Base-by-base conservation (phyloP, 2,888 invertebrate species). In the Leptura quadrifasciata region DNA sequence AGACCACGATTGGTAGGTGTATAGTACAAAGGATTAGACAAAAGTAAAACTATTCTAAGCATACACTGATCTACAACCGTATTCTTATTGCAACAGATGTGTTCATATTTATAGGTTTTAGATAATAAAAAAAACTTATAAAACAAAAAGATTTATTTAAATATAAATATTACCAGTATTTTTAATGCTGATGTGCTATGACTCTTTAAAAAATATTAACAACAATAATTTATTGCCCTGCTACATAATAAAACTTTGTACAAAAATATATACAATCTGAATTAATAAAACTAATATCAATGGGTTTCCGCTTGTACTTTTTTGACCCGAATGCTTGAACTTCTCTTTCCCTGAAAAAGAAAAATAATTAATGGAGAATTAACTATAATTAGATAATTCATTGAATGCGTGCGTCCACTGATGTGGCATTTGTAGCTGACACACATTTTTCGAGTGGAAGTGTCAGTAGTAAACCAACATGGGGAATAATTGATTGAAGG, bases 331-430 rank as follows among this genome's bases (percentile, higher is more conserved):
- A 54, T 72, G 74, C 63, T 76, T 80, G 54, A 82, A 84, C 76
- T 82, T 85, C 55, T 79, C 78, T 79, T 81, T 84, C 84, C 84
- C 85, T 85, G 76, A 60, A 83, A 82, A 76, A 79, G 52, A 76
- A 60, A 64, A 65, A 64, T 24, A 24, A 24, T 24, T 47, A 47
- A 47, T n/a, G 12, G 3, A 12, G 12, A 12, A 39, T 39, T 12
- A 39, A 0, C 6, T 39, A 31, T 31, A 31, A 24, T 2, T 24
- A 24, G 24, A n/a, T n/a, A n/a, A n/a, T n/a, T n/a, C n/a, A n/a
- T n/a, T n/a, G n/a, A n/a, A n/a, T n/a, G n/a, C n/a, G n/a, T n/a
- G n/a, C n/a, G n/a, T n/a, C n/a, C n/a, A n/a, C n/a, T n/a, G n/a
- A n/a, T n/a, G n/a, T n/a, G n/a, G n/a, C n/a, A n/a, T n/a, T n/a